Evolutionary conservation across 2,797 vertebrate genomes (phyloP).

Genomic region (Pogoniulus pusillus): DNA sequence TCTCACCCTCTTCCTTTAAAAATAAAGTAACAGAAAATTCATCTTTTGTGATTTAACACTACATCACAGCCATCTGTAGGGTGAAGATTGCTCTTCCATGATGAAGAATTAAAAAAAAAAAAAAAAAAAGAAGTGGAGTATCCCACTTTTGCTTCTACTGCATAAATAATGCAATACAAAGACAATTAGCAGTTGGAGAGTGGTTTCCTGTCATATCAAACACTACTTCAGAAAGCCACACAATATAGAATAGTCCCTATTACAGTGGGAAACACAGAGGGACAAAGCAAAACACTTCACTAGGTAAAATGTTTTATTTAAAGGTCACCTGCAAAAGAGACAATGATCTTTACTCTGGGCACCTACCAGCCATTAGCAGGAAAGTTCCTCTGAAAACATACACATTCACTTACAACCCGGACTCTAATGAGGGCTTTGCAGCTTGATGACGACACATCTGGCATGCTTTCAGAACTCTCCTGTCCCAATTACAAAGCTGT

Average conservation of each 20-base stretch:
- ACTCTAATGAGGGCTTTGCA: slow-evolving; percentile 61
- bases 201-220: slow-evolving; percentile 10
- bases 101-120: background rate
- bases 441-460: slow-evolving; percentile 62
- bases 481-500: slow-evolving; percentile 71
- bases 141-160: background rate
- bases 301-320: slow-evolving; percentile 21
- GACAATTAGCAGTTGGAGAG: slow-evolving; percentile 22
- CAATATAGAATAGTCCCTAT: background rate
- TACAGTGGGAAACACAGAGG: slow-evolving; percentile 28
- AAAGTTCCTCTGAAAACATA: slow-evolving; percentile 59
- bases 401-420: slow-evolving; percentile 12
- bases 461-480: slow-evolving; percentile 63
- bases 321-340: slow-evolving; percentile 30
- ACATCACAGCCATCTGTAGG: background rate
- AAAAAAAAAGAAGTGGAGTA: background rate
- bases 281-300: slow-evolving; percentile 12
- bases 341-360: slow-evolving; percentile 54
- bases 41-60: background rate
- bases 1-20: background rate
- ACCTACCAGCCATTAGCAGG: slow-evolving; percentile 49
- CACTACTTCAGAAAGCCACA: slow-evolving; percentile 22
- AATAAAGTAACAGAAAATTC: background rate
- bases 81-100: background rate
- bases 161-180: slow-evolving; percentile 10